Base-by-base conservation (phyloP, 2,113 vertebrate species). In the Cyrtonyx montezumae region DNA sequence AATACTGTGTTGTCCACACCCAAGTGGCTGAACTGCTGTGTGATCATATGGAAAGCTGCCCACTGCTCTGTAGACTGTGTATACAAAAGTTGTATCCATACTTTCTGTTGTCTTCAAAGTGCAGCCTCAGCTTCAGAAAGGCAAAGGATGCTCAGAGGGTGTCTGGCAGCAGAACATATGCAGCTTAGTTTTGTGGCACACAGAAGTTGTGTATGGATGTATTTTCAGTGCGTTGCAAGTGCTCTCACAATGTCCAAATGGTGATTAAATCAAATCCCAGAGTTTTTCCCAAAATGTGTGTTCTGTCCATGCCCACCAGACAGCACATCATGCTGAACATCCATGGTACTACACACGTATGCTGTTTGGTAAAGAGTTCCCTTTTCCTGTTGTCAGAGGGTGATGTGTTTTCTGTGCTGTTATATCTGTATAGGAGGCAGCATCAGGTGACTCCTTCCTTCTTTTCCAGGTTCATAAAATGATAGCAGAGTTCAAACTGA, bases 401-500 rank as follows among this genome's bases (percentile, higher is more conserved):
- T 67, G 70, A 14, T 1, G 3, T 42, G 48, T 65, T 81, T 61
- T 28, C 34, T 61, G 51, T 34, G 23, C 55, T 34, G 2, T 63
- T 34, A 8, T 34, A 42, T 22, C 37, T 2, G 0, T 63, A 14
- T 63, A 21, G 19, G 42, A 89, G 77, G 21, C 18, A 65, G 68
- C 23, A 78, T 63, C 56, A 74, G 28, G 30, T 28, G 0, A 37
- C 3, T 37, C 17, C 28, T 78, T 63, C 76, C 75, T 78, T 32
- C 26, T 91, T 78, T 88, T 96, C 53, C 97, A 99, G 99, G 99
- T 99, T 81, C 99, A 99, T 97, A 99, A 99, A 96, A 99, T 99
- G 99, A 98, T 99, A 49, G 99, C 99, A 3, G 99, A 99, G 95
- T 99, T 99, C 96, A 98, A 97, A 37, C 97, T 99, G 94, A 99